Percentiles rank a stretch among this genome's conserved stretches.
Conservation (phyloP, 2,888 invertebrate species). For the Xylota sylvarum region DNA sequence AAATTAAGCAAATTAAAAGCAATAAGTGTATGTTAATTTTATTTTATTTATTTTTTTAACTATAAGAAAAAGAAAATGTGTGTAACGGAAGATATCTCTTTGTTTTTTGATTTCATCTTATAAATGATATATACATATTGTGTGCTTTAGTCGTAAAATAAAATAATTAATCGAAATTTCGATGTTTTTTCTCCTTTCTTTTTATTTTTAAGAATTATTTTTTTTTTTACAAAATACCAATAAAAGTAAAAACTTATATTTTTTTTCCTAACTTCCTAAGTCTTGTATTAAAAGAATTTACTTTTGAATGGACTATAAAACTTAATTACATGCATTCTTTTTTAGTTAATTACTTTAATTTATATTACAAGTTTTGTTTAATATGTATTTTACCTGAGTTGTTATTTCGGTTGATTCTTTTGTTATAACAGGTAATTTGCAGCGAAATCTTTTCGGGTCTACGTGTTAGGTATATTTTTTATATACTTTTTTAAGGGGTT, state of each 20-base stretch:
- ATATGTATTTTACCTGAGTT: slow-evolving; percentile 78
- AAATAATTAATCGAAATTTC: slow-evolving; percentile 56
- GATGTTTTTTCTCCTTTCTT: slow-evolving; percentile 56
- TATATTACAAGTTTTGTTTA: slow-evolving; percentile 77
- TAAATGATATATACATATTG: slow-evolving; percentile 62
- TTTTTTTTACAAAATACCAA: slow-evolving; percentile 16
- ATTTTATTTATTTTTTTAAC: slow-evolving; percentile 25
- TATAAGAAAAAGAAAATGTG: slow-evolving; percentile 51
- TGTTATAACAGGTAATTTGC: slow-evolving; percentile 5
- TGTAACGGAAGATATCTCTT: slow-evolving; percentile 49
- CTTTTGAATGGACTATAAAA: slow-evolving; percentile 52
- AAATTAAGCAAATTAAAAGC: slow-evolving; percentile 51
- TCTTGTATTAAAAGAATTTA: slow-evolving; percentile 41
- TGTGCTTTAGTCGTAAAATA: slow-evolving; percentile 71
- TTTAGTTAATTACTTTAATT: slow-evolving; percentile 16
- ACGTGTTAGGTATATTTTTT: background rate
- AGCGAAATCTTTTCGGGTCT: background rate
- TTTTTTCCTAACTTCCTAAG: slow-evolving; percentile 27
- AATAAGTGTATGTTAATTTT: slow-evolving; percentile 72
- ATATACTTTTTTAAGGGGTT: background rate
- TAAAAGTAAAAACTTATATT: background rate
- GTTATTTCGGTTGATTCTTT: background rate
- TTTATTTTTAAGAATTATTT: slow-evolving; percentile 20
- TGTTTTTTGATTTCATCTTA: slow-evolving; percentile 34
- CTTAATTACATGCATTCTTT: slow-evolving; percentile 44